These are phyloP conservation scores for Adrianichthys oophorus DNA, from an alignment of 2,797 vertebrate species.

Conservation along the genomic window DNA sequence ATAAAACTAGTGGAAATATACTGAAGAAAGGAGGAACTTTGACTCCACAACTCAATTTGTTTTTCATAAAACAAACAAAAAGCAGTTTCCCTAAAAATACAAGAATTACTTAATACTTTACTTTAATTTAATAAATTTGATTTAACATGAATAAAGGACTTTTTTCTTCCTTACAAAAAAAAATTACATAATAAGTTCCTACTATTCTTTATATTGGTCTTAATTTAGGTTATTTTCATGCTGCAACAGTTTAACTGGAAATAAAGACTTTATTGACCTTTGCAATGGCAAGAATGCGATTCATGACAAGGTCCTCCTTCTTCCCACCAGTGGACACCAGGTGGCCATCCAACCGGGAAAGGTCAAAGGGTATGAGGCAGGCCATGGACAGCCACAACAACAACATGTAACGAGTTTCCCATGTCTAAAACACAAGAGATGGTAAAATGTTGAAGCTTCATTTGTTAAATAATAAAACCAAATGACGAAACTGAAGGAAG, in stretches of 20 bases:
- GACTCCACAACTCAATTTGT: no score
- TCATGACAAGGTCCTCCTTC: slow-evolving; percentile 81
- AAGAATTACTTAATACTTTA: no score
- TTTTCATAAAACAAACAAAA: no score
- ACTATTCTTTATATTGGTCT: no score
- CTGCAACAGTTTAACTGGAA: neutral
- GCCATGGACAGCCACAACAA: slow-evolving; percentile 94
- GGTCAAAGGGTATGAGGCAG: slow-evolving; percentile 95
- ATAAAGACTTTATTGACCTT: slow-evolving; percentile 73
- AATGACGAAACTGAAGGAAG: neutral
- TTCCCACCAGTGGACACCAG: slow-evolving; percentile 60
- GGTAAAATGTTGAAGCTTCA: neutral
- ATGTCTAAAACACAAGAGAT: slow-evolving; percentile 79
- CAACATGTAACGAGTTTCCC: slow-evolving; percentile 95
- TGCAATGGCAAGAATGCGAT: slow-evolving; percentile 86
- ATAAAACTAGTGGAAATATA: no score
- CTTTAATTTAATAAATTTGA: no score
- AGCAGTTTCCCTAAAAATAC: no score
- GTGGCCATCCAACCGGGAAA: slow-evolving; percentile 89
- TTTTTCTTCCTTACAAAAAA: no score
- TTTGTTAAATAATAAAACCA: neutral
- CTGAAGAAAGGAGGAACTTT: no score
- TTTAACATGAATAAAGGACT: no score
- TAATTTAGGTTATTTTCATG: no score
- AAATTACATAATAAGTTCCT: no score